A percentile compares a stretch with the other conserved stretches of the same genome.
Evolutionary conservation across 92 coral and sea anemone species (phyloP).

Genomic region (Phenganax stokvisi): DNA sequence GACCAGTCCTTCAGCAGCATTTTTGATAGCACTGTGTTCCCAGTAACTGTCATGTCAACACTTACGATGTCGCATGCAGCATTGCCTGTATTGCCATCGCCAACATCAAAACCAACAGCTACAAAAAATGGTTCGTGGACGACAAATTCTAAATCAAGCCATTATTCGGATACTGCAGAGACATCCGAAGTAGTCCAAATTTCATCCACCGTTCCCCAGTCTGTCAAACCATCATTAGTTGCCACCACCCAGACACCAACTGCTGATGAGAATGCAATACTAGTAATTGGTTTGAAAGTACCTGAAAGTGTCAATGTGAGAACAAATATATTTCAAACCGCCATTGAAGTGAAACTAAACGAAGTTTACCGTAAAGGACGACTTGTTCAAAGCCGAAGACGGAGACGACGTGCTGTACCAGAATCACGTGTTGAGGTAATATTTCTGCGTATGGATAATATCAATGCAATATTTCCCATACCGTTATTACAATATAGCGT

Average conservation of each 20-base stretch:
- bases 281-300: conserved; percentile 28
- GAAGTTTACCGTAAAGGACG: conserved; percentile 19
- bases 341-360: conserved; percentile 40
- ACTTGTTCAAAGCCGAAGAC: conserved; percentile 20
- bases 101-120: not conserved
- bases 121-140: not conserved
- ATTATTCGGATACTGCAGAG: not conserved
- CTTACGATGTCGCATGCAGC: not conserved
- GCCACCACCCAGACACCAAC: conserved; percentile 28
- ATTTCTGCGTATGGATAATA: no score
- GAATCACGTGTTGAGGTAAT: conserved; percentile 29
- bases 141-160: not conserved
- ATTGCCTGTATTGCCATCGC: not conserved
- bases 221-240: conserved; percentile 8
- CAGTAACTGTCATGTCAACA: not conserved
- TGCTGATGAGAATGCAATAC: conserved; percentile 15
- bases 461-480: not conserved
- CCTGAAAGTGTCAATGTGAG: conserved; percentile 13
- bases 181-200: not conserved
- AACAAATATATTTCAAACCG: conserved; percentile 6
- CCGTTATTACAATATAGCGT: not conserved
- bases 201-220: conserved; percentile 6
- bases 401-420: conserved; percentile 1
- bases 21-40: not conserved
- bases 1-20: not conserved